Percentiles rank a stretch among this genome's conserved stretches.
These are phyloP conservation scores for Drosophila sechellia DNA, from an alignment of 1,140 invertebrate genomes.

Conservation along the genomic window DNA sequence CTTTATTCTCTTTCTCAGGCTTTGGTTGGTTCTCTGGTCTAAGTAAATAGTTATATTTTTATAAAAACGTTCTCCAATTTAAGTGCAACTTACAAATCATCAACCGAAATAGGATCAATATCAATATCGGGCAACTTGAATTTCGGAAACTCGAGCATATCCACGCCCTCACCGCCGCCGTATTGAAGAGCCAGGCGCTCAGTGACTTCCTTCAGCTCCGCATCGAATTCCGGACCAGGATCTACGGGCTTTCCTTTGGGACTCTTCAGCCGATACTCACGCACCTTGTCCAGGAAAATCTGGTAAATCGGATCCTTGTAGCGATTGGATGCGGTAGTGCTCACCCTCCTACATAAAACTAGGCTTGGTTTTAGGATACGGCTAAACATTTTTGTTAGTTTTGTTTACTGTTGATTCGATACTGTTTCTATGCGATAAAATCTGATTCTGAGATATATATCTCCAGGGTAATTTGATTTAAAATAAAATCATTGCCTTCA, in stretches of 20 bases:
- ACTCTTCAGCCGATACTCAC: constrained; percentile 33
- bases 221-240: constrained; percentile 18
- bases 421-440: neutral
- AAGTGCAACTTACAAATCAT: constrained; percentile 14
- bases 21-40: constrained; percentile 9
- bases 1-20: neutral
- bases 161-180: constrained; percentile 27
- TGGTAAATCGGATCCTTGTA: constrained; percentile 33
- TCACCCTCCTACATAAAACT: neutral
- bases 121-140: constrained; percentile 23
- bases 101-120: constrained; percentile 38
- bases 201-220: constrained; percentile 15
- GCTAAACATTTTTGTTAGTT: constrained; percentile 15
- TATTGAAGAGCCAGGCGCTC: constrained; percentile 11
- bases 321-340: neutral
- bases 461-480: neutral
- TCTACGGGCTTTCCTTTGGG: constrained; percentile 37
- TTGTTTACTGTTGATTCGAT: neutral
- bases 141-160: constrained; percentile 33
- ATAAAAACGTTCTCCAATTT: neutral
- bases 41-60: neutral
- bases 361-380: neutral
- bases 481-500: neutral
- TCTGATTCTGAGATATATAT: neutral
- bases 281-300: constrained; percentile 32